Base-by-base conservation (phyloP, 2,113 vertebrate species). In the Pangasianodon hypophthalmus region DNA sequence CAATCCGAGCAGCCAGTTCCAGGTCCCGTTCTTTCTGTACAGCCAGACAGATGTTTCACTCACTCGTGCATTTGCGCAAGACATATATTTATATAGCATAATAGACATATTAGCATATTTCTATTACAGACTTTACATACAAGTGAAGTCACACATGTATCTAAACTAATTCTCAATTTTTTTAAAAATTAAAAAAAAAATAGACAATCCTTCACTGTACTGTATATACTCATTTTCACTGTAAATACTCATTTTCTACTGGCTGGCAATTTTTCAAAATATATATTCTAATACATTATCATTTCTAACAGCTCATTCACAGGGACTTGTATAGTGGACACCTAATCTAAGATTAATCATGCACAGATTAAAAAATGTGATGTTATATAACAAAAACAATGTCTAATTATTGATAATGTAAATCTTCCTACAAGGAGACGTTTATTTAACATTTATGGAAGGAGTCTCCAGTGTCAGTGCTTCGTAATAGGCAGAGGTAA, bases 1-100 rank as follows among this genome's bases (percentile, higher is more conserved):
- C 98, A 16, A 99, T 99, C 79, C 96, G 97, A 75, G 98, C 98
- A 41, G 98, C 97, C 94, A 99, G 94, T 94, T 99, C 98, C 94
- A 99, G 92, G 94, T 99, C 98, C 88, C 98, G 96, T 95, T 99
- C 98, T 98, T 99, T 99, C 98, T 99, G 83, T n/a, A 85, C 44
- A 80, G 26, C 6, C 13, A 21, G 16, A 19, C 50, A 58, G 52
- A 58, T 7, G 50, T 82, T 77, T 46, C 50, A 24, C 18, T 83
- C 44, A 88, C 19, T 60, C 24, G 44, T 26, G 60, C n/a, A 48
- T 54, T 75, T 32, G 67, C 6, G 21, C 2, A 52, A 37, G 6
- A 56, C 58, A n/a, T 67, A 67, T 16, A 69, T 69, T n/a, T n/a
- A n/a, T n/a, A n/a, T n/a, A n/a, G n/a, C n/a, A n/a, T n/a, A n/a